phyloP scores from a whole-genome alignment of 2,113 vertebrate species.

The Phycodurus eques region DNA sequence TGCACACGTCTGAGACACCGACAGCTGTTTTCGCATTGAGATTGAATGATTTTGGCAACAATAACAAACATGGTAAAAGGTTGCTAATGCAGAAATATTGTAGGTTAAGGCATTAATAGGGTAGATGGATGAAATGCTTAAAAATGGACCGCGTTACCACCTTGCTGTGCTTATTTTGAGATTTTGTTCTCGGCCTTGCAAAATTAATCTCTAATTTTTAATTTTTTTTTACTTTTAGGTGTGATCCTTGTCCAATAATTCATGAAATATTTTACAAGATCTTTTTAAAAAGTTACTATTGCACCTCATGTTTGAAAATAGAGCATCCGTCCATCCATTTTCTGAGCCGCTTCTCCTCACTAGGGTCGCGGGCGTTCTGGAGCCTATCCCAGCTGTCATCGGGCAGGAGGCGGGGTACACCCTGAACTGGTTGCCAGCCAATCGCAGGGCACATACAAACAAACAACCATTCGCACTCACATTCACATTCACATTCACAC shows the following conservation, averaged over 20 bases:
- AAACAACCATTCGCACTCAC: no score
- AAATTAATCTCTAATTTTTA: conserved; percentile 11
- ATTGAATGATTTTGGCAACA: conserved; percentile 8
- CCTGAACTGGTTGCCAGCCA: no score
- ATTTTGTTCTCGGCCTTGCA: conserved; percentile 1
- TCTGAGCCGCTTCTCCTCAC: no score
- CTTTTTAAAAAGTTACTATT: conserved; percentile 14
- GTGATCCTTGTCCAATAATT: neutral
- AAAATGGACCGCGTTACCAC: neutral
- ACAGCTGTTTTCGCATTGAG: neutral
- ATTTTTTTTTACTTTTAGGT: neutral
- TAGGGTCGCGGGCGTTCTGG: no score
- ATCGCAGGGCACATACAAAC: no score
- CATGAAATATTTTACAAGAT: conserved; percentile 23
- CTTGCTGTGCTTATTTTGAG: neutral
- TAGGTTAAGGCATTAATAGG: neutral
- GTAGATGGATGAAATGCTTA: neutral
- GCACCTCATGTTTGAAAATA: neutral
- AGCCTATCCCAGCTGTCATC: no score
- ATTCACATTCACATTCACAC: no score
- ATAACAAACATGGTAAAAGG: neutral
- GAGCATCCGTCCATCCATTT: no score
- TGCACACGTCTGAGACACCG: conserved; percentile 19
- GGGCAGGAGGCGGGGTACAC: no score
- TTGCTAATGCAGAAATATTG: neutral